Evolutionary conservation across 1,140 invertebrate species (phyloP).

Genomic region (Octopus bimaculoides): DNA sequence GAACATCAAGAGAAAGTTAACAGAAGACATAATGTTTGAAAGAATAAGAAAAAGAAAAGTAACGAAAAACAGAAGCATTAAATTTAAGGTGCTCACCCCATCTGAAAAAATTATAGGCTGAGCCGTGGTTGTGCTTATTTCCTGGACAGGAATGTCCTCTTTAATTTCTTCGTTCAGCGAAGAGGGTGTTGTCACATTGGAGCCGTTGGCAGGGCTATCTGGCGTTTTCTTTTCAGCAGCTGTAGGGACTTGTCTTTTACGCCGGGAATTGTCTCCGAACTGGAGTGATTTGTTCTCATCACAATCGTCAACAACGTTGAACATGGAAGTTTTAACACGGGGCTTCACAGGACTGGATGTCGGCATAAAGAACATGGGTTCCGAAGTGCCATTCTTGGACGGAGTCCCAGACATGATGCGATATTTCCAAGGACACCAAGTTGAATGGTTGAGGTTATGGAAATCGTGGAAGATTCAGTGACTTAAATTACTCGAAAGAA

Average conservation of each 20-base stretch:
- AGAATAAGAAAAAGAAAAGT: too few species aligned
- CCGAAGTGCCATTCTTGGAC: slow-evolving; percentile 8
- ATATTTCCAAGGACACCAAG: not conserved
- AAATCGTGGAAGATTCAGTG: not conserved
- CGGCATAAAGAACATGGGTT: not conserved
- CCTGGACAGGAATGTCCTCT: not conserved
- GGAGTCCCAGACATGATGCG: not conserved
- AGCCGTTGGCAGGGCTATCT: not conserved
- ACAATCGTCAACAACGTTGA: slow-evolving; percentile 2
- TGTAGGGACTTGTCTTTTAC: not conserved
- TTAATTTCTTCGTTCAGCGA: not conserved
- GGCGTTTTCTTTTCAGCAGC: not conserved
- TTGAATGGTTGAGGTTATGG: not conserved
- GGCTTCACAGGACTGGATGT: not conserved
- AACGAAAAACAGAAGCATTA: too few species aligned
- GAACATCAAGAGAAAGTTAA: too few species aligned
- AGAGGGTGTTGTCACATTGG: not conserved
- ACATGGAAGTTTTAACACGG: slow-evolving; percentile 10
- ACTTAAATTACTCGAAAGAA: not conserved
- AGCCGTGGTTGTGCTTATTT: not conserved
- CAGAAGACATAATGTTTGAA: too few species aligned
- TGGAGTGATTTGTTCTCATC: slow-evolving; percentile 6
- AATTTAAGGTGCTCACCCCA: not conserved
- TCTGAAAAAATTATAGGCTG: not conserved
- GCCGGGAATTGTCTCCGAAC: not conserved